Evolutionary conservation across 2,113 vertebrate species (phyloP).

Genomic region (Heterotis niloticus): DNA sequence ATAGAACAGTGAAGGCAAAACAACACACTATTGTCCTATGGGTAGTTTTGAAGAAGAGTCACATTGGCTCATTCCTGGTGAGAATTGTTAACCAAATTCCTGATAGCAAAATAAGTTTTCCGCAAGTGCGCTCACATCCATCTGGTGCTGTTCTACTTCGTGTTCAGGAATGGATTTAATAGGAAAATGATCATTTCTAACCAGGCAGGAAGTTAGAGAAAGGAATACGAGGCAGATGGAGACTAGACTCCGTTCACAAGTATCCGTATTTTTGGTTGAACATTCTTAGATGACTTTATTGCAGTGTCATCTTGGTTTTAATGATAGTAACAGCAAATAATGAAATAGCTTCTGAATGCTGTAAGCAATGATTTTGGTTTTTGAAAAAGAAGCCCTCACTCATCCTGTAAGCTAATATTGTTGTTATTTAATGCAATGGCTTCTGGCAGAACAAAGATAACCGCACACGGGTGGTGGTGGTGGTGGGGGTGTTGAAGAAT

Average conservation of each 20-base stretch:
- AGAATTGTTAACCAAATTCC: too few relatives aligned
- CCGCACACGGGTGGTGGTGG: neutral
- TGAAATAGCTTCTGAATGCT: neutral
- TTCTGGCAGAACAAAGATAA: conserved; percentile 4
- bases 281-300: neutral
- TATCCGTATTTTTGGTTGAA: conserved; percentile 5
- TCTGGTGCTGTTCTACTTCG: neutral
- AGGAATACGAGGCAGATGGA: neutral
- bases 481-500: conserved; percentile 39
- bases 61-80: too few relatives aligned
- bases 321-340: neutral
- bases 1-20: too few relatives aligned
- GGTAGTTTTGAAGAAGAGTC: too few relatives aligned
- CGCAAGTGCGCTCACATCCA: too few relatives aligned
- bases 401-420: neutral
- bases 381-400: neutral
- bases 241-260: neutral
- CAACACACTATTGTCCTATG: too few relatives aligned
- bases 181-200: neutral
- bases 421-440: conserved; percentile 11
- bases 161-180: neutral
- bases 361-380: neutral
- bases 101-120: too few relatives aligned
- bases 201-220: neutral
- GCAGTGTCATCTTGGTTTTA: neutral